Evolutionary conservation across 2,888 invertebrate species (phyloP).

Genomic region (Troides helena): DNA sequence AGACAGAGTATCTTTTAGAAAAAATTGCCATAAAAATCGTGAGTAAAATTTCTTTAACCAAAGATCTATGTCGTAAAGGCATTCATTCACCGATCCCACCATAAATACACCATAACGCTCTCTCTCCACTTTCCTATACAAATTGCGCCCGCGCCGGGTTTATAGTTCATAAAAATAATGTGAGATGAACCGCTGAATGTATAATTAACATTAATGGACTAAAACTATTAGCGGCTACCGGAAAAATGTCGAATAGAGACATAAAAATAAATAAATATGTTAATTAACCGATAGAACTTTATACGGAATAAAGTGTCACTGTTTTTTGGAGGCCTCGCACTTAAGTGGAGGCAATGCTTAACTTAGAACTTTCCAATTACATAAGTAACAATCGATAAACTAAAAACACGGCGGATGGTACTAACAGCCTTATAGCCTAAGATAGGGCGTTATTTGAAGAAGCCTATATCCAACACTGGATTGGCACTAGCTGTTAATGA

Average conservation of each 20-base stretch:
- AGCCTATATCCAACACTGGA: no score
- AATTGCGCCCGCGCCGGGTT: constrained; percentile 65
- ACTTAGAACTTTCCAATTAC: background rate
- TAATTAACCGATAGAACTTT: constrained; percentile 69
- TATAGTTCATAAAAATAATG: constrained; percentile 75
- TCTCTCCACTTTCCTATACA: constrained; percentile 66
- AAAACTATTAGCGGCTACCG: constrained; percentile 78
- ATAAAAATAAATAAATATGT: constrained; percentile 78
- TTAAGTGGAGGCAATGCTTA: constrained; percentile 49
- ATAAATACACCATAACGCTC: constrained; percentile 49
- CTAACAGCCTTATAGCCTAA: no score
- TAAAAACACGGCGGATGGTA: no score
- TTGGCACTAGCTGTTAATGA: no score
- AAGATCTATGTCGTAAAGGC: background rate
- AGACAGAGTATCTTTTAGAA: no score
- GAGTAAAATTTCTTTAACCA: background rate
- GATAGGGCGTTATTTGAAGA: no score
- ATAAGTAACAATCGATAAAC: background rate
- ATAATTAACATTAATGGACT: constrained; percentile 77
- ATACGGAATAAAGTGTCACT: constrained; percentile 63
- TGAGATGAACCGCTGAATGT: constrained; percentile 69
- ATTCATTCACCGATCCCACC: constrained; percentile 34
- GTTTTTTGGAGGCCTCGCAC: constrained; percentile 43
- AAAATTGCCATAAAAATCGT: no score
- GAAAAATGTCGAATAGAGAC: constrained; percentile 76